Percentiles rank a stretch among this genome's conserved stretches.
Conservation (phyloP, 2,888 invertebrate genomes). For the Drosophila meridiana region DNA sequence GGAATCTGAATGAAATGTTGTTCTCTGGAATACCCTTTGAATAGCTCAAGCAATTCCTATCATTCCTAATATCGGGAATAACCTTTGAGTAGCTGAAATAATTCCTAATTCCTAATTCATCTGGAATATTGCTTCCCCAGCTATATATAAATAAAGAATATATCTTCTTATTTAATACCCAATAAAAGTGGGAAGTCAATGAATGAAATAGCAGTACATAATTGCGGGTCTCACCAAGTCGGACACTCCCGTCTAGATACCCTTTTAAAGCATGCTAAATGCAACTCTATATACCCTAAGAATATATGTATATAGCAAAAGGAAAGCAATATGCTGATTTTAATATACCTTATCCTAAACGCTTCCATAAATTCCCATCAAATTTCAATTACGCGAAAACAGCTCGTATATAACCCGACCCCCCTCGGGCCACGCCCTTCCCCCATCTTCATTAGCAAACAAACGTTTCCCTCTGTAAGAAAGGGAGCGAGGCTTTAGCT, state of each 20-base stretch:
- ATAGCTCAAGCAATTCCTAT: not conserved
- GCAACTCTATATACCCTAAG: not conserved
- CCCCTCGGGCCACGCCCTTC: not conserved
- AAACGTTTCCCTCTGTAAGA: not conserved
- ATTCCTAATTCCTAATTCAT: too few relatives aligned
- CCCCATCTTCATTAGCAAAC: not conserved
- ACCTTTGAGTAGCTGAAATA: too few relatives aligned
- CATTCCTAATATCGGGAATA: not conserved
- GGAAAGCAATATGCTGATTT: not conserved
- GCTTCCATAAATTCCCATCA: slow-evolving; percentile 9
- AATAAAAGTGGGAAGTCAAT: not conserved
- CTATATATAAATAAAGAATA: too few relatives aligned
- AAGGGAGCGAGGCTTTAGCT: not conserved
- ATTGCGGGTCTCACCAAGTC: not conserved
- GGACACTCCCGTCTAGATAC: not conserved
- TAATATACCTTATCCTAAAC: not conserved
- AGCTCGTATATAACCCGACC: not conserved
- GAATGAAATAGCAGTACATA: not conserved
- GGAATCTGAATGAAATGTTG: not conserved
- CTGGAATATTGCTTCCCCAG: too few relatives aligned
- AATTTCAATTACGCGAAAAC: slow-evolving; percentile 7
- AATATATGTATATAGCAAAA: too few relatives aligned
- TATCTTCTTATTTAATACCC: too few relatives aligned
- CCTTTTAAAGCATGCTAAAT: not conserved
- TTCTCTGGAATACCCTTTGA: not conserved